Evolutionary conservation across 92 coral and sea anemone genomes (phyloP), one percentile per base, ranked within the genome.

Genomic region (Micromussa lordhowensis): DNA sequence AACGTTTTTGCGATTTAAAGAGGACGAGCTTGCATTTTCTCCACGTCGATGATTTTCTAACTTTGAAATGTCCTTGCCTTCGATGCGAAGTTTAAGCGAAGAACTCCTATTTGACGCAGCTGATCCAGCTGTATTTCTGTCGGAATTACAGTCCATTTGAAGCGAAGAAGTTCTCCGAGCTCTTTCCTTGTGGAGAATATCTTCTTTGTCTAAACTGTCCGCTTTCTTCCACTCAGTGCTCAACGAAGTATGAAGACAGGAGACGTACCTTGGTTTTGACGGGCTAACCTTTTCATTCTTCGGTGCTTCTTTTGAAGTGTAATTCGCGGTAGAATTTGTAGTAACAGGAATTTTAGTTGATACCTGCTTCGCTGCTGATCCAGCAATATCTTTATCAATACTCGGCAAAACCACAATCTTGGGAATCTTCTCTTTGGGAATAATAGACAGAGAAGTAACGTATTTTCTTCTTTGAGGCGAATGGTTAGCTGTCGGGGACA

Each of bases 191-290:
- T 21, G 22, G 10, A 32, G 22, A 1, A 31, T 18, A 54, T 77
- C 35, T 49, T 86, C 89, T 53, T 78, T 74, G 21, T 84, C 89
- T 15, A 78, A 22, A 44, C 89, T 86, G 54, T 61, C 84, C 53
- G 28, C 78, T 63, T 72, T 77, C 77, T 70, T 93, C 96, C 96
- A 93, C 35, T 83, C 90, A 18, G 92, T 91, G 76, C 96, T 93
- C n/a, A 93, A 87, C 44, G 96, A 93, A 18, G 96, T 93, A 48
- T 91, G 90, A 74, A 93, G 90, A 49, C 94, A 85, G 29, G 94
- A 82, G 9, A 93, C 88, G 87, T 75, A 93, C 26, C 85, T 78
- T 28, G 87, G 77, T 19, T 68, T 73, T 29, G 75, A 34, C 28
- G 86, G 85, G 24, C 63, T 64, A 44, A 9, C 53, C 16, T 63